Evolutionary conservation across 2,888 invertebrate genomes (phyloP).

Genomic region (Caenorhabditis sp.): DNA sequence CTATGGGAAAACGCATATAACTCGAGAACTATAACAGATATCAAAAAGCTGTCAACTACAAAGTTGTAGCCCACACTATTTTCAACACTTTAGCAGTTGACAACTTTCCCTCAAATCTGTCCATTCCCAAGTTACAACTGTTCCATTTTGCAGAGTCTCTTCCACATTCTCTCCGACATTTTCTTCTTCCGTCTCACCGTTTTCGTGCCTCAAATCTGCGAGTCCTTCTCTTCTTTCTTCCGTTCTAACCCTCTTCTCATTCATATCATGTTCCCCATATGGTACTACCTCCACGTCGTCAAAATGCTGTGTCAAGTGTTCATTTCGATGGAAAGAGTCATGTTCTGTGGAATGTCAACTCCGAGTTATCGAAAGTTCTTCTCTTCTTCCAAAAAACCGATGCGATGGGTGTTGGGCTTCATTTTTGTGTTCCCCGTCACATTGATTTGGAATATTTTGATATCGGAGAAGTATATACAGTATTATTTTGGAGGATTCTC

Average conservation of each 20-base stretch:
- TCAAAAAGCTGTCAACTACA: no score
- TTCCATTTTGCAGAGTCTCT: slow-evolving; percentile 6
- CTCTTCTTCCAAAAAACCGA: not conserved
- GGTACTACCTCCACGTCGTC: slow-evolving; percentile 41
- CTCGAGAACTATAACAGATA: not conserved
- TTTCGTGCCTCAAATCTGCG: slow-evolving; percentile 46
- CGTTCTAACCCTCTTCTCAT: slow-evolving; percentile 41
- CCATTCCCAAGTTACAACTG: not conserved
- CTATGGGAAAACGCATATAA: no score
- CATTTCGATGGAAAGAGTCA: slow-evolving; percentile 17
- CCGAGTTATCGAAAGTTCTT: slow-evolving; percentile 19
- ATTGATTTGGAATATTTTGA: slow-evolving; percentile 46
- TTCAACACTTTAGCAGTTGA: no score
- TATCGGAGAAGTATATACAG: slow-evolving; percentile 46
- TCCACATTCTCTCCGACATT: slow-evolving; percentile 27
- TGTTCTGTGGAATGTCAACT: not conserved
- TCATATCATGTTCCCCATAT: slow-evolving; percentile 26
- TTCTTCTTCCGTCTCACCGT: slow-evolving; percentile 35
- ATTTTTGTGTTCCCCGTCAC: slow-evolving; percentile 24
- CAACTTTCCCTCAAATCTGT: not conserved
- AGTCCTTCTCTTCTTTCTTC: slow-evolving; percentile 41
- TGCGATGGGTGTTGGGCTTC: not conserved
- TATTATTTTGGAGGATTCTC: slow-evolving; percentile 46
- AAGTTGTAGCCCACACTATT: no score
- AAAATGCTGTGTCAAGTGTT: slow-evolving; percentile 35